Conservation (phyloP, 2,888 invertebrate species). For the Podabrus alpinus region DNA sequence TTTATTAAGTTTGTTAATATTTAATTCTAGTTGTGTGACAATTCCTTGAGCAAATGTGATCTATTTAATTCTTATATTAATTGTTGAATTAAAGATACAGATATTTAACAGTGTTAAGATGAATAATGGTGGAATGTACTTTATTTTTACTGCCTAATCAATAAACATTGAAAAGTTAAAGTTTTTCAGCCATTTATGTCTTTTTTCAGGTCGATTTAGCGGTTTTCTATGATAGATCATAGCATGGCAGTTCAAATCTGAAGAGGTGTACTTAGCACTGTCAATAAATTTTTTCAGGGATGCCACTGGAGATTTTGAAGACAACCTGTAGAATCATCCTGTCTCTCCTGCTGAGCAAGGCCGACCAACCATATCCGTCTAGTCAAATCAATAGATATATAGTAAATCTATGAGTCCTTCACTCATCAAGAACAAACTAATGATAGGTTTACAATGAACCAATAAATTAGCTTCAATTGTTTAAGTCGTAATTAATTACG, state of each 20-base stretch:
- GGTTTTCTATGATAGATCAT: too few relatives aligned
- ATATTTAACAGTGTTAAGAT: slow-evolving; percentile 52
- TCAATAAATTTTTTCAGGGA: background rate
- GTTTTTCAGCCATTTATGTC: background rate
- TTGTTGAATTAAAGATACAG: slow-evolving; percentile 41
- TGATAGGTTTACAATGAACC: too few relatives aligned
- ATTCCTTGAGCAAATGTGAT: slow-evolving; percentile 35
- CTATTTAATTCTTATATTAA: slow-evolving; percentile 32
- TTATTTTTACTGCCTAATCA: slow-evolving; percentile 45
- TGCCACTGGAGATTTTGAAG: background rate
- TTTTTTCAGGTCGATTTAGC: background rate
- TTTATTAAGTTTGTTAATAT: slow-evolving; percentile 24
- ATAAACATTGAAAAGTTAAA: slow-evolving; percentile 13
- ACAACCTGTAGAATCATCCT: too few relatives aligned
- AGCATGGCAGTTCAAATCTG: too few relatives aligned
- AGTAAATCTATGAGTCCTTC: too few relatives aligned
- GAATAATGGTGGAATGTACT: slow-evolving; percentile 48
- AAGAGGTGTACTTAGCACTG: background rate
- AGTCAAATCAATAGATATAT: too few relatives aligned
- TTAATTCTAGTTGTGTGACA: slow-evolving; percentile 18
- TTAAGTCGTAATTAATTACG: too few relatives aligned
- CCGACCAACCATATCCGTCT: too few relatives aligned
- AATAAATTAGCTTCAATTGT: too few relatives aligned
- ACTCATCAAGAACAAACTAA: too few relatives aligned
- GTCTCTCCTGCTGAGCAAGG: too few relatives aligned